Evolutionary conservation across 2,888 invertebrate genomes (phyloP), one percentile per base, ranked within the genome.

Genomic region (Achlya flavicornis): DNA sequence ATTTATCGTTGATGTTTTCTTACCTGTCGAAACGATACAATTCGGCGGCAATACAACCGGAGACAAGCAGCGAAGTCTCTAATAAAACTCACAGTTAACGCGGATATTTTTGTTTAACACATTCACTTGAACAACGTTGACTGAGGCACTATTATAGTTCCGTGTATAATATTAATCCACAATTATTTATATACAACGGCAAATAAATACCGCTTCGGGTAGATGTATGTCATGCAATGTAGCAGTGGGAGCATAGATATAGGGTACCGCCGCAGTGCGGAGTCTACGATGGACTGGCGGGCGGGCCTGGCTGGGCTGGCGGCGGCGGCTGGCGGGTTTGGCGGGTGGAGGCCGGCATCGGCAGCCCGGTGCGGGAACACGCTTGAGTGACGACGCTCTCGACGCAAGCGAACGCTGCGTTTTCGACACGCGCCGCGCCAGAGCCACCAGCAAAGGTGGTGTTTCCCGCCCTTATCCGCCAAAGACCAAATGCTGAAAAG

Each of bases 231-330:
- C 64, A 60, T 66, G 57, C 41, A 64, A 65, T 68, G 65, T 64
- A 69, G 67, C 63, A 62, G 69, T 64, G 72, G 67, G 71, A 73
- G 76, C 67, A 73, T 72, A 71, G 70, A 73, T 68, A 72, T 66
- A 81, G 78, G 70, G 80, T 77, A 90, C 92, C 91, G 88, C 81
- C 90, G 89, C 91, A 88, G 83, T 89, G 91, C 91, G 88, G 89
- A 85, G 88, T 82, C 80, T 86, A 81, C 82, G 81, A 73, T 78
- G 77, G 83, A 92, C 92, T 92, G 91, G 76, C 86, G 84, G 76
- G 72, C 67, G 71, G 66, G 72, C 73, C 19, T 53, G 79, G 75
- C 46, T 92, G 91, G 79, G 75, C 46, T 92, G 91, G 76, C 86
- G 84, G 76, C 14, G 78, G 75, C 46, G 63, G 66, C 63, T 67